Base-by-base conservation (phyloP, 2,888 invertebrate genomes). In the Drosophila rubida region DNA sequence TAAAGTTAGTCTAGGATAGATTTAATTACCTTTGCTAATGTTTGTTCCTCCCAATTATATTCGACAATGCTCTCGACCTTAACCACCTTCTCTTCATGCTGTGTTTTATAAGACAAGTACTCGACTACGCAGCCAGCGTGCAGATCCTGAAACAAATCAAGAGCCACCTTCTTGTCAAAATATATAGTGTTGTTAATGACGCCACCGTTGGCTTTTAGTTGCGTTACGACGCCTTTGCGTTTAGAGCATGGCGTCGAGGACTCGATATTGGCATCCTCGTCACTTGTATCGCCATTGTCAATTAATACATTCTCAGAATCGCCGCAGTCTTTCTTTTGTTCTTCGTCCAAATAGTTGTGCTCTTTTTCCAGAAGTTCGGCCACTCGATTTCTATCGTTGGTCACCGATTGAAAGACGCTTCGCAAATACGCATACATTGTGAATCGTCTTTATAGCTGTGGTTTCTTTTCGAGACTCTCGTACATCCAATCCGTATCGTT, bases 401-500 rank as follows among this genome's bases (percentile, higher is more conserved):
- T 35, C 7, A 1, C 11, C 1, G 4, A 30, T 0, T 7, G 2
- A 9, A 70, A 37, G 3, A 54, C 4, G 0, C n/a, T 4, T 5
- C 45, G 32, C n/a, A 44, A 6, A 9, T 57, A 13, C 0, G 42
- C 23, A 2, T 44, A 1, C 73, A 82, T 78, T 0, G 35, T 46
- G 32, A 9, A 5, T 11, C 5, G 16, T 25, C 22, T 4, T 44
- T 88, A 88, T 41, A 81, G 81, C 37, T 77, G 69, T 4, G 75
- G 71, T 35, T 89, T 91, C 57, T 94, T 95, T 71, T 96, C 95
- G 79, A 94, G 93, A 39, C 94, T 92, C 53, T 95, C 95, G 92
- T 95, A 96, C 91, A 95, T 95, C 96, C 96, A 96, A 88, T 96
- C 95, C 0, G 96, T 96, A 55, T 94, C 94, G 89, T 95, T 96